These are phyloP conservation scores for Sebastes iracundus DNA, from an alignment of 2,797 vertebrate species.

Conservation along the genomic window DNA sequence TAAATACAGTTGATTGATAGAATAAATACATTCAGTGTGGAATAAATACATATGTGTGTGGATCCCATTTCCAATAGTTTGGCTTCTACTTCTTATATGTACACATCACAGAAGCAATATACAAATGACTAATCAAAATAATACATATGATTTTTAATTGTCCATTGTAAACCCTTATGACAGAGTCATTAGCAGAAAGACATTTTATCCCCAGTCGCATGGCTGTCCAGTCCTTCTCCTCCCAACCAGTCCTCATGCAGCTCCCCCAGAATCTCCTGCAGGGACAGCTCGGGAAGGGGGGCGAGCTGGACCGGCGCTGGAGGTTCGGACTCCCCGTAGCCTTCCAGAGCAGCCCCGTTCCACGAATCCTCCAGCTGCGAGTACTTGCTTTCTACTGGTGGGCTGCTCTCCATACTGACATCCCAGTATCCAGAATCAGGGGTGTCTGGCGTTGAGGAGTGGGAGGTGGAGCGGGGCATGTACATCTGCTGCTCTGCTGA, in stretches of 20 bases:
- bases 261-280: constrained; percentile 81
- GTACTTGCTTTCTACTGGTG: background rate
- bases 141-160: constrained; percentile 38
- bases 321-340: constrained; percentile 1
- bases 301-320: background rate
- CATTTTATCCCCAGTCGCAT: constrained; percentile 8
- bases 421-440: constrained; percentile 80
- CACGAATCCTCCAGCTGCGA: constrained; percentile 59
- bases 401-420: constrained; percentile 48
- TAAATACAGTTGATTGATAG: constrained; percentile 51
- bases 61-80: background rate
- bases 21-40: constrained; percentile 48
- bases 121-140: constrained; percentile 17
- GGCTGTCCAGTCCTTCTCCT: constrained; percentile 38
- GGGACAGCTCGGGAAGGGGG: constrained; percentile 75
- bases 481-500: constrained; percentile 58
- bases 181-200: constrained; percentile 42
- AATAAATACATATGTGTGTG: background rate
- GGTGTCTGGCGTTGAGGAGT: constrained; percentile 70
- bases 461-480: constrained; percentile 14
- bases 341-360: constrained; percentile 21
- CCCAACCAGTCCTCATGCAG: constrained; percentile 76
- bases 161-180: background rate
- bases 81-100: background rate
- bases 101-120: background rate